phyloP scores from a whole-genome alignment of 1,140 invertebrate genomes.

The Nasonia longicornis region DNA sequence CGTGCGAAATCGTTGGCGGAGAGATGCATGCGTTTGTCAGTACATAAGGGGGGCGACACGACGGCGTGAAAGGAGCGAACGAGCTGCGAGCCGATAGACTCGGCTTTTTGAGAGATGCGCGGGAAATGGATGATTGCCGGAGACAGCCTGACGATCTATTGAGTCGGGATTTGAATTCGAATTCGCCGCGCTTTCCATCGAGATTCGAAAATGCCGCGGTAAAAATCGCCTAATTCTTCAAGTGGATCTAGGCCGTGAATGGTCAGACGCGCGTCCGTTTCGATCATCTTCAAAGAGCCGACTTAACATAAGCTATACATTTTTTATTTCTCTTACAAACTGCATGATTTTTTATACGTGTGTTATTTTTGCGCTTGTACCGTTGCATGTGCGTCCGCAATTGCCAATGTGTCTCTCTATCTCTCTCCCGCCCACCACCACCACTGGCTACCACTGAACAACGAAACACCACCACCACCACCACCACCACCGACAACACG shows the following conservation, averaged over 20 bases:
- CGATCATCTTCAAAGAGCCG: background rate
- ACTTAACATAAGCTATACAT: no score
- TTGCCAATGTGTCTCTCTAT: conserved; percentile 2
- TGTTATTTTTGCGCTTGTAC: conserved; percentile 57
- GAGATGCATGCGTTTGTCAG: no score
- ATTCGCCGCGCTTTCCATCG: no score
- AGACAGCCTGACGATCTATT: no score
- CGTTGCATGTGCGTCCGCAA: conserved; percentile 56
- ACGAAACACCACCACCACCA: background rate
- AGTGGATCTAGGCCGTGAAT: background rate
- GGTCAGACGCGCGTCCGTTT: background rate
- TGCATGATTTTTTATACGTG: conserved; percentile 46
- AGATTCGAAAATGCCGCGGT: no score
- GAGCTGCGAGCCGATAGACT: background rate
- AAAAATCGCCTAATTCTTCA: no score
- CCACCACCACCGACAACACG: background rate
- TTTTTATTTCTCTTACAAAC: background rate
- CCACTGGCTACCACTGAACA: background rate
- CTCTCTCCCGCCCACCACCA: background rate
- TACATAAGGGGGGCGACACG: no score
- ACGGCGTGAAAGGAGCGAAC: background rate
- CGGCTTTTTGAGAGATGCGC: background rate
- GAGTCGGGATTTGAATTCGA: no score
- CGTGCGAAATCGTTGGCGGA: no score
- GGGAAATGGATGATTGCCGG: background rate